Evolutionary conservation across 2,113 vertebrate species (phyloP).

Genomic region (Sinocyclocheilus anophthalmus): DNA sequence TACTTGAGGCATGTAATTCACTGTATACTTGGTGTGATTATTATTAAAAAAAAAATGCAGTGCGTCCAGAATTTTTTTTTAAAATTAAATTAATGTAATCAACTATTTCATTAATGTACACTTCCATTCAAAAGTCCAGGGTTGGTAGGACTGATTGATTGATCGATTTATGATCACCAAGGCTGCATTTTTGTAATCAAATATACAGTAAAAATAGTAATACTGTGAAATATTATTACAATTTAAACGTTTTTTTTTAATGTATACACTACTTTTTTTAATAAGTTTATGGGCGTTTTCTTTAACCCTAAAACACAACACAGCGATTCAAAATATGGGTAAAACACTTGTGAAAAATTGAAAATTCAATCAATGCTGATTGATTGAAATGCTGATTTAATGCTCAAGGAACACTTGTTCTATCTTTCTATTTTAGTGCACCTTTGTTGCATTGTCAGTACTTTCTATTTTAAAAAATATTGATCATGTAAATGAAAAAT

Average conservation of each 20-base stretch:
- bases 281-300: too few relatives aligned
- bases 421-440: background rate
- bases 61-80: background rate
- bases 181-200: too few relatives aligned
- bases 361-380: too few relatives aligned
- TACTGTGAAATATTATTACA: background rate
- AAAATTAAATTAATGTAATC: background rate
- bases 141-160: too few relatives aligned
- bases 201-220: too few relatives aligned
- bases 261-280: background rate
- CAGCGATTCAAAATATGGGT: too few relatives aligned
- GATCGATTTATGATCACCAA: too few relatives aligned
- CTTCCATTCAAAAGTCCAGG: background rate
- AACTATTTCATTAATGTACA: background rate
- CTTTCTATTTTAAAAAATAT: background rate
- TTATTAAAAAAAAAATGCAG: background rate
- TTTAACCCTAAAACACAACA: too few relatives aligned
- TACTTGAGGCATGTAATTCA: background rate
- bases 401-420: too few relatives aligned
- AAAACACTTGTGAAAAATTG: too few relatives aligned
- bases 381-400: too few relatives aligned
- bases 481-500: background rate
- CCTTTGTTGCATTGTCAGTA: background rate
- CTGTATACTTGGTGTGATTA: background rate
- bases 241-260: too few relatives aligned